Percentiles rank a stretch among this genome's conserved stretches.
phyloP scores from a whole-genome alignment of 2,888 invertebrate species.

The Hydriomena furcata region DNA sequence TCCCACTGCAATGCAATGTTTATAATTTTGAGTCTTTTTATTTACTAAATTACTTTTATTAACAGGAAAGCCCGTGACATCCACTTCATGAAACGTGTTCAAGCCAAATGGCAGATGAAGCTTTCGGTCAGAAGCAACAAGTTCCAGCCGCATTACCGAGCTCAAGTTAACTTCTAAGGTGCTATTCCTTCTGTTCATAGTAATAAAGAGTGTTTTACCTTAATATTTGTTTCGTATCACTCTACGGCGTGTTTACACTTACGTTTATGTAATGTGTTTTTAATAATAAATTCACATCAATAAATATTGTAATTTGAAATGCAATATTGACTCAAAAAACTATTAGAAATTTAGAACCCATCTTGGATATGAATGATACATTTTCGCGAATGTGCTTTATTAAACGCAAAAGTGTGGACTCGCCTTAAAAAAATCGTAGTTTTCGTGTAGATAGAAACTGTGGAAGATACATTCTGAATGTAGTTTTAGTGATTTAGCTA shows the following conservation, averaged over 20 bases:
- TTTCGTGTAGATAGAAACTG: neutral
- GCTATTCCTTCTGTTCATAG: constrained; percentile 21
- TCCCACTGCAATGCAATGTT: too few species aligned
- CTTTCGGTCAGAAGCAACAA: constrained; percentile 92
- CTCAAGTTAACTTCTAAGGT: constrained; percentile 90
- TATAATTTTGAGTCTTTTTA: too few species aligned
- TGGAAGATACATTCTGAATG: neutral
- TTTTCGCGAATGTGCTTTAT: too few species aligned
- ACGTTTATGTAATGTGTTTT: too few species aligned
- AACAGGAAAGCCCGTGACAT: constrained; percentile 92
- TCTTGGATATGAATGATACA: too few species aligned
- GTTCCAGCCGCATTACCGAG: constrained; percentile 91
- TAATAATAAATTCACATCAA: too few species aligned
- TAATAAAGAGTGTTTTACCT: constrained; percentile 27
- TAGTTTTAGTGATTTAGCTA: neutral
- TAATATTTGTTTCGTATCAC: constrained; percentile 20
- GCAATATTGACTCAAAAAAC: too few species aligned
- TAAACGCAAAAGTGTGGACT: neutral
- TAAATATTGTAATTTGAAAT: too few species aligned
- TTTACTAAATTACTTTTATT: too few species aligned
- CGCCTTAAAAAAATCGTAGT: neutral
- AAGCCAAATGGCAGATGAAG: constrained; percentile 89
- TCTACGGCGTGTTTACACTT: constrained; percentile 2
- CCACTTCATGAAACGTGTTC: constrained; percentile 91
- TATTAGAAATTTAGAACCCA: too few species aligned